Conservation (phyloP, 1,140 invertebrate species). For the Dysdera silvatica region DNA sequence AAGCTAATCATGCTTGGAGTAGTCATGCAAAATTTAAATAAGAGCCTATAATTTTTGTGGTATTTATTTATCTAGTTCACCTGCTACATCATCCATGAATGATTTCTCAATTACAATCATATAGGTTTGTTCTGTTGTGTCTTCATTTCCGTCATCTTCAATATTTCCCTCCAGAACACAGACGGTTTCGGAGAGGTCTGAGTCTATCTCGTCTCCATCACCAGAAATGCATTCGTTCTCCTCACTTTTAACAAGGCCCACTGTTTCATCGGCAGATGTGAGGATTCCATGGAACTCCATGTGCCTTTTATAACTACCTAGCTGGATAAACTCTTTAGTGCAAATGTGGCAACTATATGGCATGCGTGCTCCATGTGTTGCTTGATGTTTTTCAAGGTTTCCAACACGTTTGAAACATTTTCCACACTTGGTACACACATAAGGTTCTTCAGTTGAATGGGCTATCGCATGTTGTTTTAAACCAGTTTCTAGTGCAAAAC, state of each 20-base stretch:
- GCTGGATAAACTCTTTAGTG: slow-evolving; percentile 66
- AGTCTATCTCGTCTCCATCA: not conserved
- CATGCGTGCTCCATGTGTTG: slow-evolving; percentile 66
- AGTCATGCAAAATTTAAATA: not conserved
- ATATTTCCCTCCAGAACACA: slow-evolving; percentile 16
- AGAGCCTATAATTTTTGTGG: not conserved
- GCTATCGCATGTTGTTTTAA: slow-evolving; percentile 65
- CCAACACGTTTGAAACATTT: slow-evolving; percentile 40
- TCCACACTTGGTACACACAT: slow-evolving; percentile 63
- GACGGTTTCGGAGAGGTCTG: not conserved
- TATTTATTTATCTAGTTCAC: not conserved
- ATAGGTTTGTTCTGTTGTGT: slow-evolving; percentile 20
- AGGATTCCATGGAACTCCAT: not conserved
- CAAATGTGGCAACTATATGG: slow-evolving; percentile 69
- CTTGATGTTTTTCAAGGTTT: slow-evolving; percentile 49
- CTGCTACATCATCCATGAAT: slow-evolving; percentile 12
- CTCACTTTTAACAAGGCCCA: not conserved
- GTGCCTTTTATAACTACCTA: slow-evolving; percentile 24
- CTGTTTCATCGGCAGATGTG: not conserved
- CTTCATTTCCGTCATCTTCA: not conserved
- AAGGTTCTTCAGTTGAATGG: slow-evolving; percentile 65
- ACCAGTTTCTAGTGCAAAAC: slow-evolving; percentile 52
- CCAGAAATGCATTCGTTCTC: not conserved
- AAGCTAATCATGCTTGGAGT: not conserved
- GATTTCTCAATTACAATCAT: slow-evolving; percentile 21